Percentiles rank a stretch among this genome's conserved stretches.
phyloP scores from a whole-genome alignment of 2,888 invertebrate species.

The Brachypalpus laphriformis region DNA sequence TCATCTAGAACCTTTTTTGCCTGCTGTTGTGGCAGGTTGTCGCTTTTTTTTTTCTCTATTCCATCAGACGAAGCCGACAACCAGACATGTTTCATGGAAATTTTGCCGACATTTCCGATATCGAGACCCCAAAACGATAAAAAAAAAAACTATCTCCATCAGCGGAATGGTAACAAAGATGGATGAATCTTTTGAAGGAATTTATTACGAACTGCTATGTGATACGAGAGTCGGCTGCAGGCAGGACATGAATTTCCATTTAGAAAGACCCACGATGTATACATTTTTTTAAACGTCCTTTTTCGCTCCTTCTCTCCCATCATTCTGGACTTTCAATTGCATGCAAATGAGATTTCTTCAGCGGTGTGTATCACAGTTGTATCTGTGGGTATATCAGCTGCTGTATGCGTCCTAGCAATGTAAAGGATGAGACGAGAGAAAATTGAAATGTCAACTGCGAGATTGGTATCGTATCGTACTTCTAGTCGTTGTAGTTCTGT shows the following conservation, averaged over 20 bases:
- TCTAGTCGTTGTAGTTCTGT: not conserved
- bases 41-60: conserved; percentile 9
- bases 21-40: conserved; percentile 47
- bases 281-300: not conserved
- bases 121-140: conserved; percentile 41
- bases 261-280: conserved; percentile 14
- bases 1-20: conserved; percentile 36
- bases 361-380: conserved; percentile 12
- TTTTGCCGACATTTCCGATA: conserved; percentile 56
- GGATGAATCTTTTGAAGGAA: conserved; percentile 60
- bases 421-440: conserved; percentile 61
- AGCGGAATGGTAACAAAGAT: conserved; percentile 41
- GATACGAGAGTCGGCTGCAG: conserved; percentile 47
- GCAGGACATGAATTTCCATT: conserved; percentile 67
- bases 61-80: conserved; percentile 33
- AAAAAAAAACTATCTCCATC: conserved; percentile 19
- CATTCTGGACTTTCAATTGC: conserved; percentile 51
- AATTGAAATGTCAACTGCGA: conserved; percentile 73
- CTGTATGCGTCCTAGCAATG: not conserved
- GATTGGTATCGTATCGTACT: conserved; percentile 63
- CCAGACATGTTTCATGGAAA: conserved; percentile 52
- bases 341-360: conserved; percentile 53
- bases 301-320: not conserved
- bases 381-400: not conserved
- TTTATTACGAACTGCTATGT: conserved; percentile 64